Evolutionary conservation across 2,888 invertebrate genomes (phyloP), one percentile per base, ranked within the genome.

Genomic region (Phasia obesa): DNA sequence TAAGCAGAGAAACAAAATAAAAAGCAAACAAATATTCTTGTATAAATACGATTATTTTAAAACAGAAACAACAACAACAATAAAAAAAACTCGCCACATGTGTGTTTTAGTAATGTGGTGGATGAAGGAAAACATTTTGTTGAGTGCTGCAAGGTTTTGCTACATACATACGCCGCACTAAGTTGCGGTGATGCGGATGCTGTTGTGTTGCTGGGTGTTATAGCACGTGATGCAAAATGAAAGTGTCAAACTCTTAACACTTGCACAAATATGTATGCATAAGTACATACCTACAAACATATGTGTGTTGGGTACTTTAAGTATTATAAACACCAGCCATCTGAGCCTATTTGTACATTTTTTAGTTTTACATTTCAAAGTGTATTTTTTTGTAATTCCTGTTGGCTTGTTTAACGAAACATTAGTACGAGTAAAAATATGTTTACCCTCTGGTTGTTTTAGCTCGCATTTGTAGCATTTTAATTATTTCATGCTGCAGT

Each of bases 241-340:
- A 83, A 79, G 79, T 83, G 83, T 83, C 83, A 83, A 75, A 83
- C 65, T 71, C 71, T 79, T 83, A 83, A 76, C 79, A 83, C 83
- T 83, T 79, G 71, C 15, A 31, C 38, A 55, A 51, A 47, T 55
- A 49, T 17, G n/a, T 19, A 7, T 17, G 4, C 38, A 27, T 38
- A n/a, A n/a, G 38, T 11, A 38, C 11, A 9, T 38, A 38, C 38
- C 4, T 13, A 47, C 53, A 47, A 35, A 17, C 21, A 71, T 17
- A 62, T 38, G 59, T 65, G 57, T 53, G 65, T 59, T 65, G 7
- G 42, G 4, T 65, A 19, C 57, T 75, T 75, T 23, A 65, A 27
- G 55, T 55, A 44, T 64, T 55, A 64, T 55, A 64, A 11, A 53
- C 35, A 64, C 13, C 74, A 57, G 35, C 59, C 79, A 79, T 42